These are phyloP conservation scores for Trichonephila clavata DNA, from an alignment of 1,140 invertebrate genomes.

Conservation along the genomic window DNA sequence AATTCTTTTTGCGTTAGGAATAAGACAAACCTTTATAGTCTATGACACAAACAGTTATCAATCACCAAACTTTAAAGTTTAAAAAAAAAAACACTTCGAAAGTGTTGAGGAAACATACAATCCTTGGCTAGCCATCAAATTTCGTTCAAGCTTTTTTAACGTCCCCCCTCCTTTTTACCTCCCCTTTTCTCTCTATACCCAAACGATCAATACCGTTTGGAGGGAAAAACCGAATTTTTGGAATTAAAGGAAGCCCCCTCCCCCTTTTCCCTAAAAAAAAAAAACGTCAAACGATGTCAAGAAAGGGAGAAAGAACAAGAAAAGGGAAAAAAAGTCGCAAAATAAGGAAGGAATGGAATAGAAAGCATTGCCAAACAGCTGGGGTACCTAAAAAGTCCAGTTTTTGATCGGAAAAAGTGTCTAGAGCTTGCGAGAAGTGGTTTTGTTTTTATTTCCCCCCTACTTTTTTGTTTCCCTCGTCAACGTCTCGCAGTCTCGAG, in stretches of 20 bases:
- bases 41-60: slow-evolving; percentile 61
- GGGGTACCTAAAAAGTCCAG: slow-evolving; percentile 61
- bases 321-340: background rate
- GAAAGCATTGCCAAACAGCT: slow-evolving; percentile 56
- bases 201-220: slow-evolving; percentile 58
- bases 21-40: slow-evolving; percentile 42
- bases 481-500: slow-evolving; percentile 21
- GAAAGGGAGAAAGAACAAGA: background rate
- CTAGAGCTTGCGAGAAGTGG: slow-evolving; percentile 39
- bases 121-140: slow-evolving; percentile 64
- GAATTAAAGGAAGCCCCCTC: slow-evolving; percentile 35
- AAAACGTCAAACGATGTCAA: slow-evolving; percentile 7
- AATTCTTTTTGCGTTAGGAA: slow-evolving; percentile 46
- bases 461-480: background rate
- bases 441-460: slow-evolving; percentile 38
- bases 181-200: background rate
- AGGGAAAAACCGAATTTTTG: slow-evolving; percentile 54
- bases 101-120: slow-evolving; percentile 29
- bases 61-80: slow-evolving; percentile 41
- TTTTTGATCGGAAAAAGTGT: slow-evolving; percentile 60
- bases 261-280: background rate
- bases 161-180: background rate
- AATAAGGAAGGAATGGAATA: slow-evolving; percentile 17
- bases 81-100: background rate
- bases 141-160: slow-evolving; percentile 54